Evolutionary conservation across 2,888 invertebrate genomes (phyloP).

Genomic region (Drosophila rubida): DNA sequence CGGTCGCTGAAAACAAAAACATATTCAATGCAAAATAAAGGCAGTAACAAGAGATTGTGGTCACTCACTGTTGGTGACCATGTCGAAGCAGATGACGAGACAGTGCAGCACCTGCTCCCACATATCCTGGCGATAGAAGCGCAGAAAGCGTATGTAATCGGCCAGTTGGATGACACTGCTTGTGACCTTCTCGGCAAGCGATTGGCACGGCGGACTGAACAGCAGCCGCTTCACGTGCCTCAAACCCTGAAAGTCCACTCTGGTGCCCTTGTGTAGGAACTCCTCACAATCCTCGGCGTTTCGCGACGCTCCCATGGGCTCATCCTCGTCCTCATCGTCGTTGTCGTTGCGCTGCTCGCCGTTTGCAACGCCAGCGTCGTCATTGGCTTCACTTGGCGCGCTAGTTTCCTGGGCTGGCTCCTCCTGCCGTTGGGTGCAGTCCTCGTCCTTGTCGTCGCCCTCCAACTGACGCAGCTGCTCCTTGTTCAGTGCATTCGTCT

Average conservation of each 20-base stretch:
- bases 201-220: conserved; percentile 68
- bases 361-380: conserved; percentile 39
- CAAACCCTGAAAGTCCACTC: conserved; percentile 87
- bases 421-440: conserved; percentile 86
- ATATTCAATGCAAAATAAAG: background rate
- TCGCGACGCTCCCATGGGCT: conserved; percentile 55
- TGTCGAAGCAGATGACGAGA: conserved; percentile 91
- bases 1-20: conserved; percentile 29
- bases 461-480: conserved; percentile 90
- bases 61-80: conserved; percentile 88
- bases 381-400: background rate
- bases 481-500: conserved; percentile 88
- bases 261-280: conserved; percentile 67
- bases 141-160: conserved; percentile 68
- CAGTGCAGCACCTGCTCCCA: conserved; percentile 84
- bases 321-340: conserved; percentile 55
- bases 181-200: conserved; percentile 80
- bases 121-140: conserved; percentile 53
- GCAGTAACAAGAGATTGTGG: too few relatives aligned
- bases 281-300: conserved; percentile 22
- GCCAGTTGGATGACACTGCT: conserved; percentile 71
- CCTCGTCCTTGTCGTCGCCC: conserved; percentile 95
- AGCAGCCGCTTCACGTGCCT: conserved; percentile 86
- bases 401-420: background rate
- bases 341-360: conserved; percentile 27